Evolutionary conservation across 1,140 invertebrate species (phyloP), one percentile per base, ranked within the genome.

Genomic region (Formica selysi): DNA sequence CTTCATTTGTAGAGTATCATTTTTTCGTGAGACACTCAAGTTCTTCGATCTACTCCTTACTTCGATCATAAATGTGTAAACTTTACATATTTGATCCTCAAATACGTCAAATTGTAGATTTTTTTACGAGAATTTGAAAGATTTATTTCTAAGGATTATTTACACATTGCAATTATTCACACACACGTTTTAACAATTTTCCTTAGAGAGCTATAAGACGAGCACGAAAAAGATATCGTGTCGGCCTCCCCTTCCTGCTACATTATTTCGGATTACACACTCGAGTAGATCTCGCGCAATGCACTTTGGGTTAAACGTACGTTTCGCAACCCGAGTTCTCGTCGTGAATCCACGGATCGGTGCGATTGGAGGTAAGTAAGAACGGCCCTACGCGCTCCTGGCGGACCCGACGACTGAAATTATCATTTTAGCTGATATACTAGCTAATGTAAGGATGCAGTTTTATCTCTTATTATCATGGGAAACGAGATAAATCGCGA

Each of bases 391-490:
- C 93, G 87, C 93, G 91, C 91, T 93, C 92, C 92, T 93, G 93
- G 90, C 93, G 91, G 93, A 87, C 90, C 92, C 91, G 93, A 92
- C 92, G 93, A 94, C 93, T 95, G 94, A 95, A 95, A 95, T 95
- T 95, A 95, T 95, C 95, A 95, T 95, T 95, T 95, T 95, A 95
- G 93, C 94, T 95, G 94, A 95, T 95, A 95, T 95, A 95, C 93
- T 95, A 95, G 93, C 93, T 95, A 95, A 95, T 95, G 93, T 95
- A 94, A 95, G 95, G 94, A 95, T 95, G 95, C 95, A 95, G 94
- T 95, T 95, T 95, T 95, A 95, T 95, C 94, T 95, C 93, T 93
- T 95, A 95, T 95, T 95, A 95, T 95, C 94, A 95, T 95, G 95
- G 95, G 94, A 95, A 95, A 95, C 92, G 94, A 95, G 95, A 95